Evolutionary conservation across 2,113 vertebrate species (phyloP).

Genomic region (Accipiter virgatus): DNA sequence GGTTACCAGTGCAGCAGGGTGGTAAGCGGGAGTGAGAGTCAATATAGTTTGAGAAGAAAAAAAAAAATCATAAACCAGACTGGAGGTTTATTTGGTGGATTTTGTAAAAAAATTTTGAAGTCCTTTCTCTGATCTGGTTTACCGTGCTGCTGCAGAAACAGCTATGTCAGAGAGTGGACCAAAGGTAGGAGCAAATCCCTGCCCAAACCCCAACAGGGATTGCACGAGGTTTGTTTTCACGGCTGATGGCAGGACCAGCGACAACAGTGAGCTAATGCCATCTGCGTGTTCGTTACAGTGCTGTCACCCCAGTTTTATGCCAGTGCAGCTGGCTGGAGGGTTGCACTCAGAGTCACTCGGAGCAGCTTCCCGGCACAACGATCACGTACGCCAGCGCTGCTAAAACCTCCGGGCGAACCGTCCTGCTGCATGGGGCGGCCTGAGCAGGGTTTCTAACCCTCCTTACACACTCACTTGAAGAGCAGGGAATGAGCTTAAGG

Average conservation of each 20-base stretch:
- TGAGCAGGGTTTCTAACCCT: not conserved
- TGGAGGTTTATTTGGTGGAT: not conserved
- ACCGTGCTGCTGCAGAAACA: rapidly evolving
- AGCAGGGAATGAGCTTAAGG: not conserved
- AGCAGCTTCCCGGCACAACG: not conserved
- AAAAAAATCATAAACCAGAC: not conserved
- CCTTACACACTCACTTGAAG: rapidly evolving
- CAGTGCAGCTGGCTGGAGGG: not conserved
- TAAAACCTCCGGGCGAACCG: rapidly evolving
- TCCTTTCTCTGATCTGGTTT: not conserved
- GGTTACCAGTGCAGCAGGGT: not conserved
- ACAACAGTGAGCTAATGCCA: not conserved
- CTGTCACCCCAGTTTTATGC: not conserved
- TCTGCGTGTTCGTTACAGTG: rapidly evolving
- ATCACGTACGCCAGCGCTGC: rapidly evolving
- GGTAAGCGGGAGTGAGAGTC: not conserved
- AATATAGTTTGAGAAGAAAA: not conserved
- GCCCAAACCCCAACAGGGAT: not conserved
- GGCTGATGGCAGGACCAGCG: not conserved
- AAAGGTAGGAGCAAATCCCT: not conserved
- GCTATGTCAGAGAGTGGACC: not conserved
- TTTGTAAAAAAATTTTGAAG: not conserved
- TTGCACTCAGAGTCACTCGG: rapidly evolving
- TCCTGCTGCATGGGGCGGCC: rapidly evolving
- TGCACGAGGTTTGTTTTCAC: not conserved